phyloP scores from a whole-genome alignment of 2,113 vertebrate genomes.

The Petroica traversi region DNA sequence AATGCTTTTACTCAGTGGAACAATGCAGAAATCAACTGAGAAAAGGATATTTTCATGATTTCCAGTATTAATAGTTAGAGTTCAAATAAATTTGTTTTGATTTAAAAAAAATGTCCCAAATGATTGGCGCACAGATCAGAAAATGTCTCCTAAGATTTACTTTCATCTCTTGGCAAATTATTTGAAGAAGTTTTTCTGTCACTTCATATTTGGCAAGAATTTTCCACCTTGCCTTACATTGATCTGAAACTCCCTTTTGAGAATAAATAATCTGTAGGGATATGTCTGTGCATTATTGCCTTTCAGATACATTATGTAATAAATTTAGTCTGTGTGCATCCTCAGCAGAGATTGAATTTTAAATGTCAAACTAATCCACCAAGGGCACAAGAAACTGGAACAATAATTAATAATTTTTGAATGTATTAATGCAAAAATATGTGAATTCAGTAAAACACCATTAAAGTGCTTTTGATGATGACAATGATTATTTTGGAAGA shows the following conservation, averaged over 20 bases:
- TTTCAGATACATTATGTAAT: slow-evolving; percentile 13
- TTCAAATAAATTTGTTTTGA: background rate
- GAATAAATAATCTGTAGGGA: background rate
- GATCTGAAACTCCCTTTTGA: background rate
- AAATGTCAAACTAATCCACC: background rate
- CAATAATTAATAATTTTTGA: background rate
- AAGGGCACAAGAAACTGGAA: background rate
- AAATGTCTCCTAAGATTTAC: background rate
- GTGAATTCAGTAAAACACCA: background rate
- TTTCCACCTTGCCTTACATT: background rate
- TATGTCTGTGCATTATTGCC: background rate
- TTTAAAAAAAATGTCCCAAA: background rate
- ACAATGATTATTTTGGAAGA: background rate
- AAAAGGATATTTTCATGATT: background rate
- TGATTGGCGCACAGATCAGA: background rate
- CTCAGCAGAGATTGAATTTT: background rate
- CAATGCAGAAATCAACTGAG: background rate
- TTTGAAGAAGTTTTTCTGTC: background rate
- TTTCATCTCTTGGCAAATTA: background rate
- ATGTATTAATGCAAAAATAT: background rate
- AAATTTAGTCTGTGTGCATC: background rate
- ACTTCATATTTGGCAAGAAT: background rate
- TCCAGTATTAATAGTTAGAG: background rate
- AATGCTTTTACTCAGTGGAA: background rate
- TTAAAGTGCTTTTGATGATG: background rate